Percentiles rank a stretch among this genome's conserved stretches.
Conservation (phyloP, 92 coral and sea anemone genomes). For the Porites lobata region DNA sequence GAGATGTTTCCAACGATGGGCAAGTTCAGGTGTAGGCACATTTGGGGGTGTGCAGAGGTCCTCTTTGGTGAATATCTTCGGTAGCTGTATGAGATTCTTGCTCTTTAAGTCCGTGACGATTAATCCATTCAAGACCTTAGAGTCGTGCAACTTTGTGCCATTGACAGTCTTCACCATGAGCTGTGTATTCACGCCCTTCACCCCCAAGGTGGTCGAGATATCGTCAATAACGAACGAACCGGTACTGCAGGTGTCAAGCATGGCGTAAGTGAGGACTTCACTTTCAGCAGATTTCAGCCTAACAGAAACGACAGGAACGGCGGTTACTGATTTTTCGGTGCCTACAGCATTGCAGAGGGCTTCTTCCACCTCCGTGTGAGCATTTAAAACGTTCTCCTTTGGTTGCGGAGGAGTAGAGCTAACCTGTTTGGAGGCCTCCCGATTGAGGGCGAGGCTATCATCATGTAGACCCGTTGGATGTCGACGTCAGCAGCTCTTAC, state of each 20-base stretch:
- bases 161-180: constrained; percentile 53
- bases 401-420: background rate
- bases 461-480: constrained; percentile 65
- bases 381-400: background rate
- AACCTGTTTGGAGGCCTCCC: background rate
- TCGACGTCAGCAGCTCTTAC: constrained; percentile 25
- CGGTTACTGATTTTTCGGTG: constrained; percentile 1
- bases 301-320: constrained; percentile 64
- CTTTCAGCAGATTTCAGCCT: constrained; percentile 29
- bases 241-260: constrained; percentile 70
- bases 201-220: constrained; percentile 1
- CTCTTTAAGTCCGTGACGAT: constrained; percentile 54
- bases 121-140: constrained; percentile 49
- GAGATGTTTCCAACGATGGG: too few species aligned
- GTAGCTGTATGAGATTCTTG: constrained; percentile 38
- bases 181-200: constrained; percentile 34
- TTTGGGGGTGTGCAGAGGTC: constrained; percentile 21
- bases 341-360: constrained; percentile 41
- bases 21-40: constrained; percentile 20
- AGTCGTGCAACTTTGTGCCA: constrained; percentile 39
- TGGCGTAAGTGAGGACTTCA: constrained; percentile 59
- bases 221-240: constrained; percentile 63
- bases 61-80: constrained; percentile 51
- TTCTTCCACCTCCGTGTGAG: background rate
- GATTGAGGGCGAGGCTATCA: constrained; percentile 35